Conservation (phyloP, 1,140 invertebrate species). For the Globodera rostochiensis region DNA sequence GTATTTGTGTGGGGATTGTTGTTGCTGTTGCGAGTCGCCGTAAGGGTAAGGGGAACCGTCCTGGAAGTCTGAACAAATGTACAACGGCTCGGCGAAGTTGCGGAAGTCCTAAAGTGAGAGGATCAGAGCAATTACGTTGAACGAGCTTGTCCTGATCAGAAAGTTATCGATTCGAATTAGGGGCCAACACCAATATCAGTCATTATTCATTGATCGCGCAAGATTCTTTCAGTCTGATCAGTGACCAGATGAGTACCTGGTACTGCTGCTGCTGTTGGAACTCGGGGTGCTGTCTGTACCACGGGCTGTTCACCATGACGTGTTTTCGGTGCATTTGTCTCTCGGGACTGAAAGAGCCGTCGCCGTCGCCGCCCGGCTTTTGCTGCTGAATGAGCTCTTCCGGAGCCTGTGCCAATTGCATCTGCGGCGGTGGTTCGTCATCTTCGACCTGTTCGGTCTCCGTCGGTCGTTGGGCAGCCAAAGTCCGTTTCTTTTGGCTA, state of each 20-base stretch:
- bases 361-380: background rate
- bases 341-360: slow-evolving; percentile 2
- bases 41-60: background rate
- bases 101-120: slow-evolving; percentile 4
- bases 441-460: background rate
- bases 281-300: background rate
- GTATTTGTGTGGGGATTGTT: background rate
- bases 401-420: slow-evolving; percentile 19
- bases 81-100: slow-evolving; percentile 20
- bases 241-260: background rate
- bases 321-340: slow-evolving; percentile 5
- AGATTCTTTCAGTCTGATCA: background rate
- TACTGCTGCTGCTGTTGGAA: background rate
- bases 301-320: background rate
- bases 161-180: background rate
- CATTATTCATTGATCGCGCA: too few relatives aligned
- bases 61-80: slow-evolving; percentile 11
- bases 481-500: background rate
- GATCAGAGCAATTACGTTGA: background rate
- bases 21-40: slow-evolving; percentile 1
- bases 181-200: too few relatives aligned
- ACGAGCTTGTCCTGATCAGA: background rate
- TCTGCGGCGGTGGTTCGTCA: slow-evolving; percentile 17
- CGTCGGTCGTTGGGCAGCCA: background rate
- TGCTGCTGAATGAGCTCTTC: slow-evolving; percentile 13